Conservation (phyloP, 2,113 vertebrate species). For the Myrmecobius fasciatus region DNA sequence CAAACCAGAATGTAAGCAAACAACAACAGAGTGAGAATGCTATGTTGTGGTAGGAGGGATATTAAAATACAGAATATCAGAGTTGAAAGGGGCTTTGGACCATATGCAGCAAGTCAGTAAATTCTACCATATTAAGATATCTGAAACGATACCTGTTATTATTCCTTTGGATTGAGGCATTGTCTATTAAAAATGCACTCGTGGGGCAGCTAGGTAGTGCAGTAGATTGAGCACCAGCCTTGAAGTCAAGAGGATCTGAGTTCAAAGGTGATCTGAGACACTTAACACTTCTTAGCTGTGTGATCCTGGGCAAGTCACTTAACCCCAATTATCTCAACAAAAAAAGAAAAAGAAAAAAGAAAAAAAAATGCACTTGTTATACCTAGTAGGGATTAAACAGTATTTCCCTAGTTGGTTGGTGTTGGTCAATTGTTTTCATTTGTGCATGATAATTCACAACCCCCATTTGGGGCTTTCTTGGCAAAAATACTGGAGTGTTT, state of each 20-base stretch:
- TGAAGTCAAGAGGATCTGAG: no score
- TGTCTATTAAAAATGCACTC: not conserved
- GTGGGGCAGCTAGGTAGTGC: no score
- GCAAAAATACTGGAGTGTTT: not conserved
- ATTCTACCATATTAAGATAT: not conserved
- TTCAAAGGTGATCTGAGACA: no score
- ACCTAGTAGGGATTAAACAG: not conserved
- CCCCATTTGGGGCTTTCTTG: not conserved
- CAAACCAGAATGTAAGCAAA: no score
- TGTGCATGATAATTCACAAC: not conserved
- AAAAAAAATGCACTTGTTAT: not conserved
- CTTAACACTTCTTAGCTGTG: no score
- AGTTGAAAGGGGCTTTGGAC: not conserved
- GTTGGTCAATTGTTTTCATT: not conserved
- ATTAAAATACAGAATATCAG: not conserved
- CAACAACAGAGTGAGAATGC: no score
- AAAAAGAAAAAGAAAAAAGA: no score
- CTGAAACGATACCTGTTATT: not conserved
- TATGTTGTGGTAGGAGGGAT: not conserved
- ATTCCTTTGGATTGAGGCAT: not conserved
- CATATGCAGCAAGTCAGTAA: not conserved
- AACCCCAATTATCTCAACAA: no score
- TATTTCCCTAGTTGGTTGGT: not conserved
- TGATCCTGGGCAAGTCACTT: no score
- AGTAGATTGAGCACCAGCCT: no score